Conservation (phyloP, 2,888 invertebrate genomes). For the Callinectes sapidus region DNA sequence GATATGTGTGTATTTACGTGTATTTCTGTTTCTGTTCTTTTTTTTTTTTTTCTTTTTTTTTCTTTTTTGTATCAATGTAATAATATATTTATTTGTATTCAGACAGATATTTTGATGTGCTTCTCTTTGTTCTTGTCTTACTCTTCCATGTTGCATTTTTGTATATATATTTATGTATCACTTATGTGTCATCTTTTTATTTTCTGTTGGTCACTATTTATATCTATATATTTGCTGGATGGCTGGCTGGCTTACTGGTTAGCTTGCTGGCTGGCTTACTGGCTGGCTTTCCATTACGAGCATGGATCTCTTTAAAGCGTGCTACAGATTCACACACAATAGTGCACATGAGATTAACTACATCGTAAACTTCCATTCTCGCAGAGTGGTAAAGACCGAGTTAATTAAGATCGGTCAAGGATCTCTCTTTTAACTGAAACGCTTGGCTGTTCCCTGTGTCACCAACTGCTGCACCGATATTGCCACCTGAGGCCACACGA, state of each 20-base stretch:
- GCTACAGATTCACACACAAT: background rate
- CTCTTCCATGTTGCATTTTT: background rate
- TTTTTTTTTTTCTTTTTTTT: background rate
- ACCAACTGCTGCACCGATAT: too few relatives aligned
- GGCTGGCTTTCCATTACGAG: background rate
- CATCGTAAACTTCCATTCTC: conserved; percentile 10
- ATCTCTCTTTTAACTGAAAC: background rate
- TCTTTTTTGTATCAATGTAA: too few relatives aligned
- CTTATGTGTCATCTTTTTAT: background rate
- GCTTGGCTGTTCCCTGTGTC: too few relatives aligned
- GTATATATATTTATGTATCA: background rate
- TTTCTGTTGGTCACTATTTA: background rate
- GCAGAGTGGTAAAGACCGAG: background rate
- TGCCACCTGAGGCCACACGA: too few relatives aligned
- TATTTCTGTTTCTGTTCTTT: conserved; percentile 20
- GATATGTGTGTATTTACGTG: background rate
- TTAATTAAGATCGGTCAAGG: background rate
- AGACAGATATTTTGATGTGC: background rate
- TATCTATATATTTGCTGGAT: background rate
- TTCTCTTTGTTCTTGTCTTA: background rate
- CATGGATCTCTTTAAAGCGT: background rate
- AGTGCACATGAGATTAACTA: background rate
- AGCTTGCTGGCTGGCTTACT: background rate
- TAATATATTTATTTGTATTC: background rate
- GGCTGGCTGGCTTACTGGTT: background rate